Conservation (phyloP, 1,140 invertebrate species). For the Orius laevigatus region DNA sequence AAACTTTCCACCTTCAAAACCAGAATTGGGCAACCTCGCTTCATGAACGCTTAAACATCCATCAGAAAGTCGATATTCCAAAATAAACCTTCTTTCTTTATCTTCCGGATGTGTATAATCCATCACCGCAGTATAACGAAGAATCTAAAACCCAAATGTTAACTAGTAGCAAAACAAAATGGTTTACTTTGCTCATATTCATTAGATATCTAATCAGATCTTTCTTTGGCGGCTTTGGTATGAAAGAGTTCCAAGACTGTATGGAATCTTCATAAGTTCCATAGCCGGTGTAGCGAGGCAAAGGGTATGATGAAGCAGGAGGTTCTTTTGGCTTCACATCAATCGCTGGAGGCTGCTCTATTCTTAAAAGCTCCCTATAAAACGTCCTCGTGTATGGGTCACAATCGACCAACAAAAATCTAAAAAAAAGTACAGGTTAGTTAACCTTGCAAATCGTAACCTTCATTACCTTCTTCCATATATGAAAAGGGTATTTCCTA, state of each 20-base stretch:
- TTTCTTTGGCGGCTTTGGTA: conserved; percentile 50
- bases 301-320: not conserved
- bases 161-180: not conserved
- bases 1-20: conserved; percentile 51
- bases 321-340: not conserved
- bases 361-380: not conserved
- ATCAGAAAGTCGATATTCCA: conserved; percentile 47
- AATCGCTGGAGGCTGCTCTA: not conserved
- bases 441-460: no score
- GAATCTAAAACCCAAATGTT: conserved; percentile 25
- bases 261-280: conserved; percentile 3
- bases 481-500: conserved; percentile 4
- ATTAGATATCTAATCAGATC: conserved; percentile 43
- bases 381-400: conserved; percentile 2
- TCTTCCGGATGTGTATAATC: conserved; percentile 52
- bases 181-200: conserved; percentile 39
- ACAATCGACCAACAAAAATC: conserved; percentile 8
- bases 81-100: conserved; percentile 39
- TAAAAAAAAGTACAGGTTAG: no score
- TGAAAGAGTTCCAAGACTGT: conserved; percentile 39
- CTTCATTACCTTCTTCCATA: conserved; percentile 3
- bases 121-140: conserved; percentile 46
- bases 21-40: conserved; percentile 43
- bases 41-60: conserved; percentile 44
- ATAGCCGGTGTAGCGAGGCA: conserved; percentile 1